Evolutionary conservation across 2,797 vertebrate genomes (phyloP).

Genomic region (Cuniculus paca): DNA sequence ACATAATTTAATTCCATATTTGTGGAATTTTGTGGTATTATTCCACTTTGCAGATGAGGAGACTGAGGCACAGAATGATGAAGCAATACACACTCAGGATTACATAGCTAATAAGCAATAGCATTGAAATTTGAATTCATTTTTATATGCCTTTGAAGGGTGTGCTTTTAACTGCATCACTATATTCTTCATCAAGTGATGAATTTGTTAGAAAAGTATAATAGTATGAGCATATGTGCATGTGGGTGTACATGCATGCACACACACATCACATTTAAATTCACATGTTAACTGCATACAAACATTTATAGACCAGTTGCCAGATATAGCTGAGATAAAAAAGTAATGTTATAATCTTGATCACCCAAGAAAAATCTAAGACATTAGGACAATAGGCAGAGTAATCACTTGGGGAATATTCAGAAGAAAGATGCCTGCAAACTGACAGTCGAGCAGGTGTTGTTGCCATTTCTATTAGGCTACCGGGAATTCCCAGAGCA

Average conservation of each 20-base stretch:
- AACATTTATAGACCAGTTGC: slow-evolving; percentile 20
- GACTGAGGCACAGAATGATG: neutral
- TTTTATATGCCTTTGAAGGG: neutral
- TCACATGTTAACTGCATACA: neutral
- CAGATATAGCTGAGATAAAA: slow-evolving; percentile 51
- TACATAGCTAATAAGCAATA: neutral
- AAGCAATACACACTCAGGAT: neutral
- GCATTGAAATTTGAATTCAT: neutral
- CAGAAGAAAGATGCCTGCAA: slow-evolving; percentile 67
- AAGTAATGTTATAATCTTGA: slow-evolving; percentile 50
- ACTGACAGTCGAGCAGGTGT: slow-evolving; percentile 71
- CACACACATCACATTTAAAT: neutral
- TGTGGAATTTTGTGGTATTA: neutral
- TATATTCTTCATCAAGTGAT: neutral
- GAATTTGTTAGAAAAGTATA: neutral
- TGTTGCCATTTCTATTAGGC: slow-evolving; percentile 73
- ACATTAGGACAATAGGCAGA: slow-evolving; percentile 28
- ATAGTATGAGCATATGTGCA: neutral
- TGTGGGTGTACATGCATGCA: fast-evolving
- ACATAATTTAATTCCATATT: neutral
- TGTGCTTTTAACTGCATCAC: neutral
- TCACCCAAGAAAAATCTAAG: slow-evolving; percentile 73
- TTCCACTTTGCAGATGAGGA: neutral
- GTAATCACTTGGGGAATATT: slow-evolving; percentile 32
- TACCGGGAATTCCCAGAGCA: slow-evolving; percentile 67